Evolutionary conservation across 2,888 invertebrate genomes (phyloP).

Genomic region (Eupithecia tripunctaria): DNA sequence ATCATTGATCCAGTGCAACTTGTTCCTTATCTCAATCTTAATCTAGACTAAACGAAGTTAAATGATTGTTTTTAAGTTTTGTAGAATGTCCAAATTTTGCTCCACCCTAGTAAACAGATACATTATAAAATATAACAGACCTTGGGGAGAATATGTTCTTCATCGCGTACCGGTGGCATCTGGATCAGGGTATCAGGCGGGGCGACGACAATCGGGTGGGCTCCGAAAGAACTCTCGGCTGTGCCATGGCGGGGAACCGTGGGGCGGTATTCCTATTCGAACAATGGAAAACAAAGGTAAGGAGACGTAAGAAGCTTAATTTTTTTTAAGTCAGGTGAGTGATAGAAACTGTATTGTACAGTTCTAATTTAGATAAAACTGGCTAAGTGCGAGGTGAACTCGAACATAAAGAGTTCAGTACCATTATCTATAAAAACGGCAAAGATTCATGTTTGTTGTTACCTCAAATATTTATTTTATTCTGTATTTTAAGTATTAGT

Average conservation of each 20-base stretch:
- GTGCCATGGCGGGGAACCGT: conserved; percentile 22
- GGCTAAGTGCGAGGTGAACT: no score
- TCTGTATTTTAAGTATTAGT: no score
- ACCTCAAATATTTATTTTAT: no score
- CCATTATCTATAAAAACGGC: no score
- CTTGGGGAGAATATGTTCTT: conserved; percentile 23
- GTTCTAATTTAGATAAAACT: no score
- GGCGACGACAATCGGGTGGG: conserved; percentile 18
- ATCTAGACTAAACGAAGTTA: no score
- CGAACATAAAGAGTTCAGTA: no score
- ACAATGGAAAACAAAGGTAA: neutral
- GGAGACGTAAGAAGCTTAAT: neutral
- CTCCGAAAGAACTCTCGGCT: conserved; percentile 21
- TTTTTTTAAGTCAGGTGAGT: neutral
- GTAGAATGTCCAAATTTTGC: neutral
- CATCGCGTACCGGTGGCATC: conserved; percentile 10
- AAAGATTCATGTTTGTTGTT: no score
- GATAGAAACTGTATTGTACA: no score
- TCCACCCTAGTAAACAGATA: neutral
- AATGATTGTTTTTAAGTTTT: no score
- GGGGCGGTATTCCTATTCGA: conserved; percentile 4
- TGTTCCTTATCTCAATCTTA: no score
- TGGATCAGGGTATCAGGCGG: neutral
- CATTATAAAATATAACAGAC: conserved; percentile 10
- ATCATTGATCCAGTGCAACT: no score